Base-by-base conservation (phyloP, 64 coral and sea anemone species). In the Pachyseris speciosa region DNA sequence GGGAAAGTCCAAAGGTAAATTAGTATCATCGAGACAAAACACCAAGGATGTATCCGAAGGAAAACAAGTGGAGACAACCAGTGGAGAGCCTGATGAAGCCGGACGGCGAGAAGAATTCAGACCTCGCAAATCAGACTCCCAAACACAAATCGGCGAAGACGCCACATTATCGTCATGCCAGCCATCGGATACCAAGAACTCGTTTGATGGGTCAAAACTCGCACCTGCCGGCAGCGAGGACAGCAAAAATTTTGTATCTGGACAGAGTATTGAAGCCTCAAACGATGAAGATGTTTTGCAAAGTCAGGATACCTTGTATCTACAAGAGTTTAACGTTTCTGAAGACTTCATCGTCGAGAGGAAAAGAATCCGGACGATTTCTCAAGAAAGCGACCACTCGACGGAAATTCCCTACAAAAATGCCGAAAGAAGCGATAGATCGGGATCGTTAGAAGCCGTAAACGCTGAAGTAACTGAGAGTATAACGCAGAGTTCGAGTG, bases 221-320 rank as follows among this genome's bases (percentile, higher is more conserved):
- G 77, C 53, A 63, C 32, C 77, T 81, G 53, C 34, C 34, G 34
- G 37, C 34, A 60, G 30, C 11, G 33, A 81, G 19, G 39, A 81
- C 38, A 34, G 7, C 1, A 20, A 63, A 11, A 63, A 42, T 2
- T 63, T 63, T 61, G 13, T 36, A 40, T 51, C 5, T 10, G 53
- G 63, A 81, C 51, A 63, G 22, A 60, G 7, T 40, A 2, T 55
- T 60, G 22, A 57, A 40, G 51, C 77, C 63, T 34, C 33, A 48
- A 58, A 63, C 26, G 22, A 9, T 25, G 22, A 81, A 26, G 52
- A 22, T 40, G 19, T 61, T 37, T 81, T 81, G 52, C 33, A 36
- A 13, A 41, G 77, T 39, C 53, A 34, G 41, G 77, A 81, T 81
- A 34, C 77, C 13, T 61, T 81, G 77, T 40, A 81, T 41, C 40